phyloP scores from a whole-genome alignment of 1,140 invertebrate species.

The Lepidurus packardi region DNA sequence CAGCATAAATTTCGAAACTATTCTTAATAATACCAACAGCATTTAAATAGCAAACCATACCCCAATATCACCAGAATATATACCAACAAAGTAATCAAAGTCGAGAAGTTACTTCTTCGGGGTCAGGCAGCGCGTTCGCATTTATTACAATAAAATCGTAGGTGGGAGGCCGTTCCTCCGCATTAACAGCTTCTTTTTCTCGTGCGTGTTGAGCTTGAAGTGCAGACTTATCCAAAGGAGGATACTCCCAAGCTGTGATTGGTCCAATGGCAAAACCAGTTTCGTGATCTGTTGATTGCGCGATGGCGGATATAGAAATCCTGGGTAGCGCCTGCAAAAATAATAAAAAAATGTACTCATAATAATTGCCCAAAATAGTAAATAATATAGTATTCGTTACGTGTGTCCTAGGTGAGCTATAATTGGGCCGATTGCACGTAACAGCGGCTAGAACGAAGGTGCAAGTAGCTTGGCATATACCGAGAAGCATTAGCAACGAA shows the following conservation, averaged over 20 bases:
- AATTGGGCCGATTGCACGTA: slow-evolving; percentile 29
- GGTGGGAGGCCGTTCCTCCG: neutral
- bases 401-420: neutral
- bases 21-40: no score
- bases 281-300: neutral
- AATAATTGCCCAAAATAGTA: neutral
- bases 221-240: slow-evolving; percentile 23
- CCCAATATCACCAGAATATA: neutral
- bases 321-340: neutral
- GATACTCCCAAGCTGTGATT: slow-evolving; percentile 31
- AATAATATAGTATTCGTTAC: neutral
- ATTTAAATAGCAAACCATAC: no score
- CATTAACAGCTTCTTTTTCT: neutral
- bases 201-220: neutral
- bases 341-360: neutral
- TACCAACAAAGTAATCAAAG: neutral
- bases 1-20: neutral
- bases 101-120: neutral
- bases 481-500: slow-evolving; percentile 24
- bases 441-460: slow-evolving; percentile 28
- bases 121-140: neutral
- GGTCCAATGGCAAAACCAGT: neutral
- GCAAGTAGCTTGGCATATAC: slow-evolving; percentile 26
- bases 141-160: neutral
- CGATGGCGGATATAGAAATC: neutral